Evolutionary conservation across 2,888 invertebrate genomes (phyloP).

Genomic region (Pecten maximus): DNA sequence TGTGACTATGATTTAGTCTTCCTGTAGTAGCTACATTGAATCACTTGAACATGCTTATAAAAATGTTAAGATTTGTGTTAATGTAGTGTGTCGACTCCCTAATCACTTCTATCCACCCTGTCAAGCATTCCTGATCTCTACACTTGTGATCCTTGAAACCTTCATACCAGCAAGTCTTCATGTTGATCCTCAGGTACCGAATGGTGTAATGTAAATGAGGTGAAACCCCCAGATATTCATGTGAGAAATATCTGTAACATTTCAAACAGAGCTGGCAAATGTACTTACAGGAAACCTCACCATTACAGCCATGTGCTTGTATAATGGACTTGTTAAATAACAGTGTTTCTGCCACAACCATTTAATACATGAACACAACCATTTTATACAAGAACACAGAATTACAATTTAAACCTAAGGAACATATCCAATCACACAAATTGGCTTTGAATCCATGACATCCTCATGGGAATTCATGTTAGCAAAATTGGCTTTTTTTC

Average conservation of each 20-base stretch:
- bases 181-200: not conserved
- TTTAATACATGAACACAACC: not conserved
- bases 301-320: constrained; percentile 5
- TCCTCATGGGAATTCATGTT: not conserved
- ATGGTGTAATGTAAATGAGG: not conserved
- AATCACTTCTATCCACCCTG: not conserved
- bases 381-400: not conserved
- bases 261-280: constrained; percentile 15
- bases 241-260: not conserved
- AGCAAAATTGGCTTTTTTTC: not conserved
- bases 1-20: not conserved
- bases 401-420: constrained; percentile 10
- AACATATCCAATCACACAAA: not conserved
- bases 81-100: not conserved
- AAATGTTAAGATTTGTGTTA: not conserved
- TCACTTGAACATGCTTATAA: not conserved
- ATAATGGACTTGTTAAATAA: constrained; percentile 22
- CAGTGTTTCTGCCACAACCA: not conserved
- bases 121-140: not conserved
- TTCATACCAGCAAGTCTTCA: not conserved
- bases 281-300: not conserved
- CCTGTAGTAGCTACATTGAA: not conserved
- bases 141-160: not conserved
- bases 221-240: not conserved
- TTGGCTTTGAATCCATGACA: not conserved